Conservation (phyloP, 92 coral and sea anemone genomes). For the Anthopleura xanthogrammica region DNA sequence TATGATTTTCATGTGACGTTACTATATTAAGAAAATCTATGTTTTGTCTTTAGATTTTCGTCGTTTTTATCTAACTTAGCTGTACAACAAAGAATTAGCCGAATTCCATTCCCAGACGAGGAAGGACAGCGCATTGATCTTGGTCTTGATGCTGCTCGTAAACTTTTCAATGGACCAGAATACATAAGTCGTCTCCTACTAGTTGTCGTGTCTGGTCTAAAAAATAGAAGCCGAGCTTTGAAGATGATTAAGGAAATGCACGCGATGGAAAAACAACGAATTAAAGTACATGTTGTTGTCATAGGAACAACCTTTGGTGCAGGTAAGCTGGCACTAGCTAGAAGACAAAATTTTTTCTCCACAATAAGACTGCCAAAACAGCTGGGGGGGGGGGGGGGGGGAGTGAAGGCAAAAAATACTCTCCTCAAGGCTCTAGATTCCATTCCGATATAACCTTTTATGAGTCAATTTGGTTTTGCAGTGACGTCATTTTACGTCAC, state of each 20-base stretch:
- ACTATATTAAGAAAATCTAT: neutral
- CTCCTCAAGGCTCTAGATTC: too few species aligned
- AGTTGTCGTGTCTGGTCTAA: slow-evolving; percentile 55
- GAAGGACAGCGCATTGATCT: slow-evolving; percentile 56
- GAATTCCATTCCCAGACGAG: slow-evolving; percentile 37
- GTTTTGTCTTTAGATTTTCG: slow-evolving; percentile 32
- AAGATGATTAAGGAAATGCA: slow-evolving; percentile 48
- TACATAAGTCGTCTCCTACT: slow-evolving; percentile 65
- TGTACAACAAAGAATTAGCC: slow-evolving; percentile 47
- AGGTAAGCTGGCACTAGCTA: neutral
- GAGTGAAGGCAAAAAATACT: too few species aligned
- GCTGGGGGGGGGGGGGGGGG: too few species aligned
- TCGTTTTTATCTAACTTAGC: slow-evolving; percentile 35
- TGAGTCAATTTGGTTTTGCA: too few species aligned
- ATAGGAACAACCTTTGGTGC: slow-evolving; percentile 20
- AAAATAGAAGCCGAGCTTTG: slow-evolving; percentile 29
- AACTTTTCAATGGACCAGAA: slow-evolving; percentile 41
- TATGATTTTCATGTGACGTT: too few species aligned
- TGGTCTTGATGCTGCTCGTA: slow-evolving; percentile 60
- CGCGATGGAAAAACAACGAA: slow-evolving; percentile 50
- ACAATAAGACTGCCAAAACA: too few species aligned
- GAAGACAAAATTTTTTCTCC: too few species aligned
- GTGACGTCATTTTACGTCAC: too few species aligned
- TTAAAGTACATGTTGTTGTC: slow-evolving; percentile 51
- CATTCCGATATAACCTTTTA: too few species aligned